Evolutionary conservation across 2,888 invertebrate genomes (phyloP), one percentile per base, ranked within the genome.

Genomic region (Anthrax anthrax): DNA sequence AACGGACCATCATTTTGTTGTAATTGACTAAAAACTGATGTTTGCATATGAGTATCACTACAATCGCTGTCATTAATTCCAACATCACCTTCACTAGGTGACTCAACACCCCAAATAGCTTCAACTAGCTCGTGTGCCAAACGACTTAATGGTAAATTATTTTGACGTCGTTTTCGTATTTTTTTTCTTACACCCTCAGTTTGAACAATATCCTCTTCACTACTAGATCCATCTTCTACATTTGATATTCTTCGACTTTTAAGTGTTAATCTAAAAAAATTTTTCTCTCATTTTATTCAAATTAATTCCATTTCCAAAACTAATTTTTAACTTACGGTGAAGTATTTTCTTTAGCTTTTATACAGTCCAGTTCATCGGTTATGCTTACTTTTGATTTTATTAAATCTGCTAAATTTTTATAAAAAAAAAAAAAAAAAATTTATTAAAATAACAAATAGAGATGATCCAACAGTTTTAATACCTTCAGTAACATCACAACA

Each of bases 91-190:
- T 75, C 75, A 54, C 74, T 75, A 37, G 73, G 73, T 0, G 74
- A 75, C 0, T 75, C 77, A n/a, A 71, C 73, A 47, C 77, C 77
- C 39, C 77, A 78, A 18, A 77, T 76, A 0, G 77, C 76, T 57
- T 76, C 76, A 0, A 77, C 77, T 13, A 70, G 56, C 51, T 69
- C 69, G 50, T 74, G 74, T 0, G 73, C 64, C 37, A 67, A 51
- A 19, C 65, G 55, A 10, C 57, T 60, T 17, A 63, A 64, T 23
- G 64, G 54, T 49, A 57, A 64, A 37, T 56, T 58, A 47, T 63
- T 64, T 19, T 47, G 39, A 34, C 67, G 65, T 9, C 68, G 60
- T 47, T 69, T 61, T 32, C 59, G 57, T 1, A 63, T 60, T 51
- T 61, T 67, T 44, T 67, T 64, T 19, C 65, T 62, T 52, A 63